A percentile compares a stretch with the other conserved stretches of the same genome.
Evolutionary conservation across 2,113 vertebrate genomes (phyloP).

Genomic region (Thinocorus orbignyianus): DNA sequence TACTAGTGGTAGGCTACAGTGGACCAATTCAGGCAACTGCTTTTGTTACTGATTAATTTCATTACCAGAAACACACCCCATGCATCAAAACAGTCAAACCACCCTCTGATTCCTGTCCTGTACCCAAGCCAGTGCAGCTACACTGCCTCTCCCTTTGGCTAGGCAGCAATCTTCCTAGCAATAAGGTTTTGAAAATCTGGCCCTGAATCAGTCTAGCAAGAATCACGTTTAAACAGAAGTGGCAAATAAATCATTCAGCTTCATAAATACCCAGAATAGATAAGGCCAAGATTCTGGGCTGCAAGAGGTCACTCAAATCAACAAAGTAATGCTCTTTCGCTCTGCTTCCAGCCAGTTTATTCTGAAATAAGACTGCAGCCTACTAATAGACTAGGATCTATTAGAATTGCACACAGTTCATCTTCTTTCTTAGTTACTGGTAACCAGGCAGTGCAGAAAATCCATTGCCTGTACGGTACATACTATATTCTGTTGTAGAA

Average conservation of each 20-base stretch:
- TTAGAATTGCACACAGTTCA: not conserved
- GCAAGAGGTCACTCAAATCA: not conserved
- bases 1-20: not conserved
- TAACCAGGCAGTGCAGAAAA: conserved; percentile 1
- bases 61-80: not conserved
- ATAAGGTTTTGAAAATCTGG: not conserved
- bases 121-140: not conserved
- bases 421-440: conserved; percentile 6
- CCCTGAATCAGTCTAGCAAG: not conserved
- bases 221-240: not conserved
- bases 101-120: not conserved
- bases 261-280: not conserved
- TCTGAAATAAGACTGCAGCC: not conserved
- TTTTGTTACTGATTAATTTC: not conserved
- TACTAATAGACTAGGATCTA: not conserved
- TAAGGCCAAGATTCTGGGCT: not conserved
- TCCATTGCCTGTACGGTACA: not conserved
- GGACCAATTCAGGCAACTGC: not conserved
- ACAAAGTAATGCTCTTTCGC: not conserved
- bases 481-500: not conserved
- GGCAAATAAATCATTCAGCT: conserved; percentile 9
- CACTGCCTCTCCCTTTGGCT: not conserved
- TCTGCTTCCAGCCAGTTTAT: not conserved
- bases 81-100: not conserved
- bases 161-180: not conserved